Evolutionary conservation across 1,140 invertebrate genomes (phyloP).

Genomic region (Dinothrombium tinctorium): DNA sequence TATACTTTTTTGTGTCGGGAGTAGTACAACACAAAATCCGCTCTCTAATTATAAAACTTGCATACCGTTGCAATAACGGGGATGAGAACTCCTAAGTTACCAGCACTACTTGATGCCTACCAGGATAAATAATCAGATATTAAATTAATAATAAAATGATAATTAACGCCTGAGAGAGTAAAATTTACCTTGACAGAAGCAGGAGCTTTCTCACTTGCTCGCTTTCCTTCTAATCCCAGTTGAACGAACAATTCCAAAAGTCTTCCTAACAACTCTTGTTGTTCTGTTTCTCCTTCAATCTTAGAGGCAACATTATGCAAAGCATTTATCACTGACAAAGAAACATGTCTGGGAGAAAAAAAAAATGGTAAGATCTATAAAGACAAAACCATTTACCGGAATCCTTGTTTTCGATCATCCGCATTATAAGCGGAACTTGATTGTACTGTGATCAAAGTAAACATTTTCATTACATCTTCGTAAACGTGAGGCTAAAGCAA

Average conservation of each 20-base stretch:
- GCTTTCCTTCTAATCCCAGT: conserved; percentile 80
- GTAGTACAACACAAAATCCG: no score
- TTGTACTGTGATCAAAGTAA: conserved; percentile 77
- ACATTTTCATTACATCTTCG: conserved; percentile 93
- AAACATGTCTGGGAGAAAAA: conserved; percentile 45
- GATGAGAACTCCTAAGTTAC: conserved; percentile 86
- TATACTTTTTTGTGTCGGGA: no score
- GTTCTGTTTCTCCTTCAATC: conserved; percentile 58
- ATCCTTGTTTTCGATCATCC: conserved; percentile 25
- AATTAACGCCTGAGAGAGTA: background rate
- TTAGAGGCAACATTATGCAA: conserved; percentile 81
- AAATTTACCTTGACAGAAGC: conserved; percentile 31
- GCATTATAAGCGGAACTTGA: conserved; percentile 65
- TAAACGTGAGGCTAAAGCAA: conserved; percentile 38
- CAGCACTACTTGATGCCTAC: conserved; percentile 68
- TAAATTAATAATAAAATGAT: conserved; percentile 4
- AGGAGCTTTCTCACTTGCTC: conserved; percentile 64
- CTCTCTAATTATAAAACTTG: conserved; percentile 1
- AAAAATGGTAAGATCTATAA: conserved; percentile 3
- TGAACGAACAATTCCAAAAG: conserved; percentile 90
- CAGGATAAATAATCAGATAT: conserved; percentile 11
- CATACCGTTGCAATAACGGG: conserved; percentile 61
- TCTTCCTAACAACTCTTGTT: conserved; percentile 60
- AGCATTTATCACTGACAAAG: conserved; percentile 77
- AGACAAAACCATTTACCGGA: conserved; percentile 26